A percentile compares a stretch with the other conserved stretches of the same genome.
Evolutionary conservation across 1,140 invertebrate species (phyloP).

Genomic region (Drosophila oshimai): DNA sequence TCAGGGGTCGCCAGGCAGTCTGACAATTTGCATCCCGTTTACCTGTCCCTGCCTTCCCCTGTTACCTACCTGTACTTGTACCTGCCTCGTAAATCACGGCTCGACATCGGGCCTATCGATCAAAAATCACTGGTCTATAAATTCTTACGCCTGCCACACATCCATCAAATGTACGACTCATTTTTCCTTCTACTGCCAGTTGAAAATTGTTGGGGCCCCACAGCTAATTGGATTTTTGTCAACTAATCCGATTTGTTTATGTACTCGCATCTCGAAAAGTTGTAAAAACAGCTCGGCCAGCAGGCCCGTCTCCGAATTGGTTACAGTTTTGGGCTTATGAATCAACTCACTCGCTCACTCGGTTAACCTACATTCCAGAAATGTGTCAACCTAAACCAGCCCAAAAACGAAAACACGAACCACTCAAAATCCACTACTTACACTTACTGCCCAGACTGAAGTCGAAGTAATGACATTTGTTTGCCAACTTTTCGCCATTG

Average conservation of each 20-base stretch:
- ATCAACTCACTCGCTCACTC: slow-evolving; percentile 55
- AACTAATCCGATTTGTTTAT: slow-evolving; percentile 77
- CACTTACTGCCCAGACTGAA: slow-evolving; percentile 20
- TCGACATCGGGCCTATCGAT: slow-evolving; percentile 53
- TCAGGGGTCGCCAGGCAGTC: slow-evolving; percentile 58
- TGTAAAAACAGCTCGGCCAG: slow-evolving; percentile 14
- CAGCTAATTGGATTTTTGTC: slow-evolving; percentile 76
- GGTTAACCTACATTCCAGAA: slow-evolving; percentile 62
- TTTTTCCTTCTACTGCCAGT: slow-evolving; percentile 23
- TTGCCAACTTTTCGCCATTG: slow-evolving; percentile 72
- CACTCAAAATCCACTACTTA: slow-evolving; percentile 15
- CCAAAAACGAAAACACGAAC: slow-evolving; percentile 24
- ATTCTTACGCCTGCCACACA: slow-evolving; percentile 77
- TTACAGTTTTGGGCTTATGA: slow-evolving; percentile 74
- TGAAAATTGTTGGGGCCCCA: slow-evolving; percentile 47
- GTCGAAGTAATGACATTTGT: slow-evolving; percentile 66
- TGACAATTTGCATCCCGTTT: slow-evolving; percentile 59
- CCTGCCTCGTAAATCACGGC: slow-evolving; percentile 53
- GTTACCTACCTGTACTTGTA: background rate
- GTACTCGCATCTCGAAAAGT: slow-evolving; percentile 41
- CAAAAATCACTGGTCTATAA: slow-evolving; percentile 49
- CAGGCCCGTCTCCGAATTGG: slow-evolving; percentile 49
- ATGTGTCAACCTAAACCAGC: slow-evolving; percentile 51
- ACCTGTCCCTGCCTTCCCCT: background rate
- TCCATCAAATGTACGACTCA: slow-evolving; percentile 55